Conservation (phyloP, 2,797 vertebrate genomes). For the Chelidonichthys spinosus region DNA sequence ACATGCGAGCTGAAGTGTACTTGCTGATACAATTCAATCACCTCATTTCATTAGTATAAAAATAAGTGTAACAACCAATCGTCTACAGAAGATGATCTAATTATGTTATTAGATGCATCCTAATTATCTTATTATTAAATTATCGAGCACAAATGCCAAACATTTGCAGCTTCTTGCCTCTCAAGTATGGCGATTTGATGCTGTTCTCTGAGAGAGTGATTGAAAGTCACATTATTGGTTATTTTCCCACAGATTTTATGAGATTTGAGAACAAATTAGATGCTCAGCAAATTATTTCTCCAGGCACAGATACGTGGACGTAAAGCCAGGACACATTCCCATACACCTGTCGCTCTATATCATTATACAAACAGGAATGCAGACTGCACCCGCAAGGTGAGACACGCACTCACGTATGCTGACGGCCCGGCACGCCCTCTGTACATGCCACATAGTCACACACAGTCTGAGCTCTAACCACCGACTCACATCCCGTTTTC, state of each 20-base stretch:
- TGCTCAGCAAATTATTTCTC: not conserved
- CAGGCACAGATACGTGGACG: too few relatives aligned
- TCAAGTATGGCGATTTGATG: not conserved
- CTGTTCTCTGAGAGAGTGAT: not conserved
- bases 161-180: not conserved
- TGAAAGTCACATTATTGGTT: too few relatives aligned
- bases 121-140: not conserved
- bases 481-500: constrained; percentile 21
- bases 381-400: constrained; percentile 23
- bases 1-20: not conserved
- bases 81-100: not conserved
- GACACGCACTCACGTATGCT: constrained; percentile 10
- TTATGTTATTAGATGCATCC: not conserved
- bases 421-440: constrained; percentile 51
- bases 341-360: not conserved
- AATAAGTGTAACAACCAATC: not conserved
- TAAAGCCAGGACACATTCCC: constrained; percentile 1
- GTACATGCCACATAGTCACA: constrained; percentile 15
- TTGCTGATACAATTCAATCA: not conserved
- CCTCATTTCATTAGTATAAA: not conserved
- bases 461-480: constrained; percentile 10
- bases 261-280: not conserved
- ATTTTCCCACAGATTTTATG: not conserved
- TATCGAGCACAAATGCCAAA: not conserved
- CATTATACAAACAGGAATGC: constrained; percentile 27